Evolutionary conservation across 2,888 invertebrate genomes (phyloP).

Genomic region (Glyphotaelius pellucidus): DNA sequence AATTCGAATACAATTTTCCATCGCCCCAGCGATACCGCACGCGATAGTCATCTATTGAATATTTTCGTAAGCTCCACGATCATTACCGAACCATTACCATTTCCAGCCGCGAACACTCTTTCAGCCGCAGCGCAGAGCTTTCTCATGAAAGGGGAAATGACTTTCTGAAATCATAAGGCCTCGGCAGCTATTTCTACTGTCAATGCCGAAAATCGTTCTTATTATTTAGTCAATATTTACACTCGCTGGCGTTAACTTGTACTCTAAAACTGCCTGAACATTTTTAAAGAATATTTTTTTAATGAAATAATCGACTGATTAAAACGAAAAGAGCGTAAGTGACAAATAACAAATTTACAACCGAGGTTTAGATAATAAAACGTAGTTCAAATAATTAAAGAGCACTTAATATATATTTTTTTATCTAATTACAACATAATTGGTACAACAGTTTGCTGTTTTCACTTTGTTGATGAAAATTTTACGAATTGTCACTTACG

Average conservation of each 20-base stretch:
- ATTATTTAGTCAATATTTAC: neutral
- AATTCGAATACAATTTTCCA: neutral
- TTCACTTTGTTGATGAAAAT: neutral
- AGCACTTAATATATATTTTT: too few species aligned
- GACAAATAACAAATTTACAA: neutral
- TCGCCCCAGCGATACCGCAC: constrained; percentile 4
- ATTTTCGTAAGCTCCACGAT: constrained; percentile 18
- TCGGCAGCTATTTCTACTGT: neutral
- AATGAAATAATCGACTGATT: neutral
- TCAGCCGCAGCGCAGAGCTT: constrained; percentile 18
- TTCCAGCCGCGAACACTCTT: neutral
- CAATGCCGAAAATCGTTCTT: neutral
- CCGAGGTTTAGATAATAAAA: neutral
- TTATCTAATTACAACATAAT: neutral
- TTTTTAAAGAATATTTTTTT: neutral
- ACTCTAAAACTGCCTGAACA: neutral
- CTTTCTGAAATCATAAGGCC: constrained; percentile 3
- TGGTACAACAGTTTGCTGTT: neutral
- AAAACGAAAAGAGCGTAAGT: neutral
- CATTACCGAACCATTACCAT: neutral
- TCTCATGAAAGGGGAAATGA: neutral
- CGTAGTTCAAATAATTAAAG: too few species aligned
- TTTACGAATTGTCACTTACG: neutral
- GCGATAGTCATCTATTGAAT: constrained; percentile 39
- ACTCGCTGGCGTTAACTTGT: neutral